Base-by-base conservation (phyloP, 2,888 invertebrate species). In the Rhamnusium bicolor region DNA sequence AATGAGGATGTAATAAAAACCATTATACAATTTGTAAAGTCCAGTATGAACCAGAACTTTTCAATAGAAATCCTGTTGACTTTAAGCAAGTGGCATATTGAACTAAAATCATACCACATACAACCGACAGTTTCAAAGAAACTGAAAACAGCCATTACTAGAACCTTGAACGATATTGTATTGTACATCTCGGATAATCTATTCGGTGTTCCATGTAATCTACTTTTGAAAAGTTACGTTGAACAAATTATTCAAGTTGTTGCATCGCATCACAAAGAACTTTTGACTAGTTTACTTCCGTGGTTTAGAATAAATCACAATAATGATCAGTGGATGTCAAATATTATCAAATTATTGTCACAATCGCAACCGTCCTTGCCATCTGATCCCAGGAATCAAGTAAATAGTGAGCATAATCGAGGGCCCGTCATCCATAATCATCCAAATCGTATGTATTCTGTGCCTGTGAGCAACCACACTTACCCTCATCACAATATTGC, bases 221-320 rank as follows among this genome's bases (percentile, higher is more conserved):
- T 21, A 7, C 18, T 19, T 10, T 47, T 53, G n/a, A 69, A 56
- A 18, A 10, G 46, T 8, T 76, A 73, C 18, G 70, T 53, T 0
- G 56, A 67, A 24, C 27, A 73, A 46, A 60, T 76, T 3, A 56
- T 76, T 60, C 67, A 69, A 12, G 12, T 32, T n/a, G 49, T 63
- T 53, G 49, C 72, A 69, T 29, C 51, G 14, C 58, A 6, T 18
- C 73, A 73, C 19, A 66, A 32, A 51, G 21, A 71, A 8, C 19
- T 73, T 7, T 16, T 76, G 0, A 63, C 24, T 0, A 49, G 60
- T 27, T 65, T 66, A 18, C 19, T 74, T 10, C 53, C 47, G 12
- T 12, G 51, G 5, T 14, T 70, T 18, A 24, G 53, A 0, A 32
- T 24, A 7, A 54, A 71, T 14, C 47, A 29, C 47, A 16, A 21